Base-by-base conservation (phyloP, 2,888 invertebrate species). In the Drosophila aldrichi region DNA sequence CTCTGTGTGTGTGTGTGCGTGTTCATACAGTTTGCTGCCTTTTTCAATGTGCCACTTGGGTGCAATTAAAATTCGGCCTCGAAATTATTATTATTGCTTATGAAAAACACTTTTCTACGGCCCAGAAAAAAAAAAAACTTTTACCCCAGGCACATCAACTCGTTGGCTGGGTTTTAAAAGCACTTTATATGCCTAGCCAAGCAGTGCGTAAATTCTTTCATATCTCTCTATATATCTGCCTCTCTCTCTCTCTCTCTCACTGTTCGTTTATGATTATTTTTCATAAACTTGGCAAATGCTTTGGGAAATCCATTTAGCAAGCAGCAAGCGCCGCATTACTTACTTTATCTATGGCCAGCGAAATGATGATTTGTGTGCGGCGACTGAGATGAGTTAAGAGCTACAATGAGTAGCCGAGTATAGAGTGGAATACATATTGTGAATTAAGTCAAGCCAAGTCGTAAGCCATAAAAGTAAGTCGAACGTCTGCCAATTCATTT, bases 21-120 rank as follows among this genome's bases (percentile, higher is more conserved):
- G 25, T 0, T 29, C 29, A 25, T 32, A 57, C 61, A 69, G 69
- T 69, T 65, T 61, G 76, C 65, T 67, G 61, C 58, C 69, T 68
- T 69, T 78, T 66, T 67, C 71, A 90, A 91, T 91, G 91, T 87
- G 80, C 83, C 89, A 81, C 90, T 81, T 77, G 91, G 91, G 91
- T 88, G 82, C 90, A 92, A 91, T 91, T 91, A 91, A 92, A 90
- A 87, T 72, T 78, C 84, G 79, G 82, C 89, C 84, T 77, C 89
- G 73, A 86, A 89, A 90, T 90, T 82, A 88, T 90, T 85, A 86
- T 86, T 86, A 89, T 83, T 89, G 81, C 88, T 76, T 74, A 86
- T 80, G 76, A 89, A 89, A 90, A 89, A 89, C 88, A 88, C 82
- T 89, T 84, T 76, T 77, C 85, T 62, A 54, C 52, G 40, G 74